Evolutionary conservation across 2,113 vertebrate genomes (phyloP), one percentile per base, ranked within the genome.

Genomic region (Pluvianellus socialis): DNA sequence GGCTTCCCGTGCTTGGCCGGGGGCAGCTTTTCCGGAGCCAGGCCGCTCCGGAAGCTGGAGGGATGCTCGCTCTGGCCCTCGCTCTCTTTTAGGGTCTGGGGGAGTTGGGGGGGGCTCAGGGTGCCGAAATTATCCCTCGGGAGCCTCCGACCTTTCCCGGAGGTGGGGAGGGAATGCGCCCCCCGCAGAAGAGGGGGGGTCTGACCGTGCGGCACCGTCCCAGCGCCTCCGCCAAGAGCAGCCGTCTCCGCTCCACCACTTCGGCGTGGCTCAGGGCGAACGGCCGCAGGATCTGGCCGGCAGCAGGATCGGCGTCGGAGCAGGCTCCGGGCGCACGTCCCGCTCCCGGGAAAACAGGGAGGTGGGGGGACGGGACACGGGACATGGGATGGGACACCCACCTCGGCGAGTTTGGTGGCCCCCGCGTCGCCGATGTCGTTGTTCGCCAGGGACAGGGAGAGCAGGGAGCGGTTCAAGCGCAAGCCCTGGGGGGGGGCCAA

Each of bases 391-490:
- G 71, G 28, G 26, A 6, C 22, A 75, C 97, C 50, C 81, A 99
- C 98, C 98, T 99, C 97, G 0, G 98, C 98, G n/a, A 99, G 97
- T 87, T 84, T 91, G 49, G 91, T n/a, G 6, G 99, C 98, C 6
- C 99, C 99, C 5, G 70, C 42, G 58, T 99, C 99, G 15, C 98
- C 97, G 19, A 99, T 99, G 35, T 96, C 92, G 92, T 99, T 99
- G 97, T 98, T 98, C 3, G 98, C 98, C 91, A 99, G 83, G 1
- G 98, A 99, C 53, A 99, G 98, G 95, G 97, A 98, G 44, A 98
- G 96, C 95, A 99, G 96, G 3, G 98, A 96, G 11, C 98, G 98
- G 87, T 99, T 99, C 55, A 99, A 86, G 63, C 99, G 97, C 81
- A 99, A 96, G 24, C 98, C 99, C 99, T 99, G 90, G 4, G 38